Percentiles rank a stretch among this genome's conserved stretches.
Conservation (phyloP, 2,888 invertebrate genomes). For the Cryptosula pallasiana region DNA sequence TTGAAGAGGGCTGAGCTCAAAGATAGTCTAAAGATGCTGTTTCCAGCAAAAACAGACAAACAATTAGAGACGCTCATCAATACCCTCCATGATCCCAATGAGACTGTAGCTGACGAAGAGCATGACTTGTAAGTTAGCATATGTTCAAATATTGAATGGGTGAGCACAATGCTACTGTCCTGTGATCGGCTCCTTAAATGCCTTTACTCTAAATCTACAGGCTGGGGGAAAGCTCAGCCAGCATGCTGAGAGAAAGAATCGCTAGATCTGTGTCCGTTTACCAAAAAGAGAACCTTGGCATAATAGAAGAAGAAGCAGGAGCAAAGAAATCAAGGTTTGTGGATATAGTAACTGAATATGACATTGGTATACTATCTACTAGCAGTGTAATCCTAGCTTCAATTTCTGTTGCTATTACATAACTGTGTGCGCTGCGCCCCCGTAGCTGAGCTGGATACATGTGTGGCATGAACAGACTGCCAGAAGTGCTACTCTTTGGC, state of each 20-base stretch:
- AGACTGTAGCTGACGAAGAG: constrained; percentile 19
- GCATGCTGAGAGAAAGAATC: constrained; percentile 24
- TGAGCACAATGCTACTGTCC: no score
- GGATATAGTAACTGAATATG: no score
- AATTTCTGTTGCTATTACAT: no score
- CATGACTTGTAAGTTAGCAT: constrained; percentile 23
- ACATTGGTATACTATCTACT: no score
- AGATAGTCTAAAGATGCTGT: constrained; percentile 41
- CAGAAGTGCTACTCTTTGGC: no score
- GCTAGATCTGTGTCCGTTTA: constrained; percentile 11
- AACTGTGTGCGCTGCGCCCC: no score
- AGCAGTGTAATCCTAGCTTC: no score
- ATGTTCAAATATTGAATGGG: no score
- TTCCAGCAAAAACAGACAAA: constrained; percentile 39
- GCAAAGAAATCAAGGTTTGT: neutral
- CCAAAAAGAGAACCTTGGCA: neutral
- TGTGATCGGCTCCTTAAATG: no score
- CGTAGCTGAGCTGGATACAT: no score
- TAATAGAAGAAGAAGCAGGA: constrained; percentile 7
- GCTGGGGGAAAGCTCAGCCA: neutral
- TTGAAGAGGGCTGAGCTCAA: constrained; percentile 39
- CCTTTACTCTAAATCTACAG: neutral
- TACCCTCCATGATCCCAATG: constrained; percentile 35
- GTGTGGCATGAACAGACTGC: no score
- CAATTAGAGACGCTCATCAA: constrained; percentile 38